Evolutionary conservation across 2,113 vertebrate species (phyloP), one percentile per base, ranked within the genome.

Genomic region (Catharus bicknelli): DNA sequence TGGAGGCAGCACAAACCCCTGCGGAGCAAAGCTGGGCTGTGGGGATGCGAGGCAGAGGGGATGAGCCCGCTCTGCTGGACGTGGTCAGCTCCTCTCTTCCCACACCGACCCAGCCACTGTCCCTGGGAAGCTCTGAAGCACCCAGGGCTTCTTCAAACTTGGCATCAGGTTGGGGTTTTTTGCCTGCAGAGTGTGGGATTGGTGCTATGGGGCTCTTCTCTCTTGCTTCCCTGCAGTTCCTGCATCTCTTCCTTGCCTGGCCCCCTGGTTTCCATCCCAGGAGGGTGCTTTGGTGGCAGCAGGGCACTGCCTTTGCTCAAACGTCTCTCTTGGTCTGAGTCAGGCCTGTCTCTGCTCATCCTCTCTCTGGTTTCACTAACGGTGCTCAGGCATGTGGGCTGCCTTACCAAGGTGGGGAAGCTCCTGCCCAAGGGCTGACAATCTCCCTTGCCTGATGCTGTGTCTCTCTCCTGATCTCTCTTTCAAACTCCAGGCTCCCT

Each of bases 241-340:
- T 27, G 47, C 17, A 10, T 51, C 25, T 23, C 30, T 42, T 79
- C 27, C 45, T 27, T 23, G n/a, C 45, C 59, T 34, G 25, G 11
- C 13, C 38, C 38, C 1, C 3, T 22, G 63, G 18, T 42, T 88
- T 67, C 43, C 83, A 50, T 11, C 18, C 43, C 4, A 3, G 40
- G 20, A 54, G 25, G 48, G 40, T 80, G 76, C 13, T 32, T 57
- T 51, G 74, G 58, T 83, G 89, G 25, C 18, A 45, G 40, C 0
- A 0, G 54, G 66, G 61, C 1, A 13, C 36, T 86, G 84, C 66
- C 47, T 67, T 51, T 42, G 27, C 86, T 90, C 59, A 69, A 40
- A 88, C 3, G 29, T 76, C 62, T 91, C 48, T 95, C 73, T 95
- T 47, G 66, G 32, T 92, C 70, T 95, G 93, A 92, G 69, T 92